phyloP scores from a whole-genome alignment of 2,113 vertebrate species.

The Syngnathus scovelli region DNA sequence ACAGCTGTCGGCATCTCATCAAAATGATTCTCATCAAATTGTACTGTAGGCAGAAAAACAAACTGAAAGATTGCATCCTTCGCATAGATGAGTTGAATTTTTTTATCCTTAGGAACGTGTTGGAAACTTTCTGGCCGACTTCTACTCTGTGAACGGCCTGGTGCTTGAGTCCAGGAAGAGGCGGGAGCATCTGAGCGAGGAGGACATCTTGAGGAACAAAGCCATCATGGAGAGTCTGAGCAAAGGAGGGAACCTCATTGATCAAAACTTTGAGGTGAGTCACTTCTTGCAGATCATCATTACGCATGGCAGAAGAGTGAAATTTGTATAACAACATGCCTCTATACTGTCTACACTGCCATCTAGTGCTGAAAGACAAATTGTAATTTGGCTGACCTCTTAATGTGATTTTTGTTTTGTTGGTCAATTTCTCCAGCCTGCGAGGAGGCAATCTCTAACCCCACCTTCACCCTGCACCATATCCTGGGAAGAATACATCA shows the following conservation, averaged over 20 bases:
- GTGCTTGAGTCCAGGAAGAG: slow-evolving; percentile 95
- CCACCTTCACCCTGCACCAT: slow-evolving; percentile 88
- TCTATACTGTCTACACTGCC: too few relatives aligned
- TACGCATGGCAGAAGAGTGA: background rate
- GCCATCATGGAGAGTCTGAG: slow-evolving; percentile 99
- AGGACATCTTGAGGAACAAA: slow-evolving; percentile 97
- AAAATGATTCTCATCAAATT: too few relatives aligned
- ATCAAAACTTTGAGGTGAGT: slow-evolving; percentile 93
- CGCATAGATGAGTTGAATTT: background rate
- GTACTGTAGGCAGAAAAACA: background rate
- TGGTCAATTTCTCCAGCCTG: slow-evolving; percentile 68
- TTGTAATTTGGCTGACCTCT: background rate
- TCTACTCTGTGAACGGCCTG: slow-evolving; percentile 93
- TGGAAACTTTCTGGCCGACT: slow-evolving; percentile 95
- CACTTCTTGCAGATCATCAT: background rate
- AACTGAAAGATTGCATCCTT: background rate
- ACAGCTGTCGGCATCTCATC: background rate
- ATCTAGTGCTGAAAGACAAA: too few relatives aligned
- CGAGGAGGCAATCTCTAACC: slow-evolving; percentile 86
- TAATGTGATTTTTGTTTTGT: background rate
- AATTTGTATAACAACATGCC: too few relatives aligned
- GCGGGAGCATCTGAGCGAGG: slow-evolving; percentile 94
- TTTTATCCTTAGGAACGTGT: slow-evolving; percentile 82
- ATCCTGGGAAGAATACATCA: slow-evolving; percentile 97
- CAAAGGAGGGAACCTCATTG: slow-evolving; percentile 92